Base-by-base conservation (phyloP, 2,113 vertebrate species). In the Neolamprologus devosi region DNA sequence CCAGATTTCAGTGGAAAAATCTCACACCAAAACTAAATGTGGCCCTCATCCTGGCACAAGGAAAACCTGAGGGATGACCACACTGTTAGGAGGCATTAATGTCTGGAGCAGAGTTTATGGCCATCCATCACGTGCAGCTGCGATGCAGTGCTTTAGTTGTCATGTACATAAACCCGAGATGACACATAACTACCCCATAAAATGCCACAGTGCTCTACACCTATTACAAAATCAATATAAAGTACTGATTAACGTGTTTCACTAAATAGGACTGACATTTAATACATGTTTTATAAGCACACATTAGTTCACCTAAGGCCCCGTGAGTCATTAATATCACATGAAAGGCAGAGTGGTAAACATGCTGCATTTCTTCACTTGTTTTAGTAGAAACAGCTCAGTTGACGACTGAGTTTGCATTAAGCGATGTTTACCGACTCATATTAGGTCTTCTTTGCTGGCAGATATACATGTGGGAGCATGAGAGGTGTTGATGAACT, bases 151-250 rank as follows among this genome's bases (percentile, higher is more conserved):
- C 57, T 78, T 49, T 26, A 73, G 85, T 26, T 58, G 85, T 88
- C 23, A 9, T 55, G 28, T 70, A 60, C 73, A 81, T 78, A 85
- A 58, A 89, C 63, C 33, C 11, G 70, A 84, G 81, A 84, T 47
- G 90, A 87, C 86, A 88, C 88, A 84, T 79, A 60, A 81, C 35
- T 47, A 53, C 4, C 60, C 42, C 70, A 88, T 94, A 84, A 89
- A 88, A 88, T 78, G 19, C 80, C 53, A 12, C 83, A 85, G 33
- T 80, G 47, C 7, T 57, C 81, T 88, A 26, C 23, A n/a, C 55
- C 40, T 47, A 86, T 54, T 79, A 21, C 82, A 81, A 86, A 85
- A 93, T 94, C 93, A 89, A 93, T 94, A 82, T 5, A 75, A 54
- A 5, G 13, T 55, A 93, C 86, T 88, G 87, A 93, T 58, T 85